Conservation (phyloP, 2,113 vertebrate genomes). For the Myotis yumanensis region DNA sequence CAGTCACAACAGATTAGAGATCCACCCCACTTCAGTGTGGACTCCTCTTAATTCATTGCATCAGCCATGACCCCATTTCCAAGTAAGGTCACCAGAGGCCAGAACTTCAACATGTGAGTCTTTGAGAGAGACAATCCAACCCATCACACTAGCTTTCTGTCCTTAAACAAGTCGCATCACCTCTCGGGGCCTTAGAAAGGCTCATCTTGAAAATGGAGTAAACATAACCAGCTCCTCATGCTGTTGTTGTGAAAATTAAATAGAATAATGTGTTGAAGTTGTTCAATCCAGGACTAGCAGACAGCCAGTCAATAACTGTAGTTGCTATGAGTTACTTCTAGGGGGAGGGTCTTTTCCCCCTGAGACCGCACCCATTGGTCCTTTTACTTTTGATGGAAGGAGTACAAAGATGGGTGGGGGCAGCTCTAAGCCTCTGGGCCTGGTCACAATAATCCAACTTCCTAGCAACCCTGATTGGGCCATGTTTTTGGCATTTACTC, state of each 20-base stretch:
- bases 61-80: not conserved
- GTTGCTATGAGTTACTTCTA: not conserved
- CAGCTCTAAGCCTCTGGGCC: no score
- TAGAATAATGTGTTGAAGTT: accelerated
- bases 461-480: not conserved
- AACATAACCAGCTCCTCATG: accelerated
- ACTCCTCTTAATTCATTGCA: not conserved
- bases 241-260: not conserved
- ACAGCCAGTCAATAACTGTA: not conserved
- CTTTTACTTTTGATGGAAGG: not conserved
- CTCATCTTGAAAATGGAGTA: not conserved
- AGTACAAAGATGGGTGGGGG: not conserved
- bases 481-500: accelerated
- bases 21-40: not conserved
- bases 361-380: accelerated
- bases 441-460: not conserved
- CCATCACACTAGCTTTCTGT: accelerated
- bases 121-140: not conserved
- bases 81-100: not conserved
- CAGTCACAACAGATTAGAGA: accelerated
- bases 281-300: not conserved
- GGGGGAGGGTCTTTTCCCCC: no score
- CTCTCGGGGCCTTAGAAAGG: not conserved
- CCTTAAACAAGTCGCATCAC: not conserved
- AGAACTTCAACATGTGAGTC: not conserved